Conservation (phyloP, 2,888 invertebrate genomes). For the Cancer borealis region DNA sequence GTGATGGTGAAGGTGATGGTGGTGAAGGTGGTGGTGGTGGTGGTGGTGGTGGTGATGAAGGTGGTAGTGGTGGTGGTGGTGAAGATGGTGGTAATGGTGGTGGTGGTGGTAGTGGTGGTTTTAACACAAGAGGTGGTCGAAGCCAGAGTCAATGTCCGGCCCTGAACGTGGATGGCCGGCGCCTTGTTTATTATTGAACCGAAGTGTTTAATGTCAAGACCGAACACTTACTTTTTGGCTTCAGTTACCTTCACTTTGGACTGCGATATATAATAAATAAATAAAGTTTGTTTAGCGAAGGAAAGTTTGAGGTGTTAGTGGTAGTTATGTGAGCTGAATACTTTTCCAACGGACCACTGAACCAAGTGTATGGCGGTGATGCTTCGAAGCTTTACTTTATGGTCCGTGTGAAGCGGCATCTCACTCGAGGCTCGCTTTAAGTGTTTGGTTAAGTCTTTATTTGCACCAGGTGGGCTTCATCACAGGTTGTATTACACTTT, state of each 20-base stretch:
- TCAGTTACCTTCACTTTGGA: not conserved
- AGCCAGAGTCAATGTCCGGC: not conserved
- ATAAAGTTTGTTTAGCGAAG: not conserved
- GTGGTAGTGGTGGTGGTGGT: not conserved
- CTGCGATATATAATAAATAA: not conserved
- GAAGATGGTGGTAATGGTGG: not conserved
- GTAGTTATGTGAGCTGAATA: not conserved
- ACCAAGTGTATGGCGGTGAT: not conserved
- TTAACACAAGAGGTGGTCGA: not conserved
- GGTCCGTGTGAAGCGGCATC: not conserved
- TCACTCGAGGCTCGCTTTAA: not conserved
- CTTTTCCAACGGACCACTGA: not conserved
- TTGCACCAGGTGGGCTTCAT: not conserved
- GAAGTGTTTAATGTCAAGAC: not conserved
- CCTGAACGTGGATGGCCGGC: not conserved
- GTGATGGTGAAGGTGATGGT: not conserved
- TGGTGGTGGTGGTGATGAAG: not conserved
- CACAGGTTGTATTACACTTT: not conserved
- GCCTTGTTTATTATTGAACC: not conserved
- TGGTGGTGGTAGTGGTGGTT: not conserved
- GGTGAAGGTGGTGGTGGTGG: not conserved
- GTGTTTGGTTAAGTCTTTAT: not conserved
- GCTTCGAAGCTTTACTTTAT: not conserved
- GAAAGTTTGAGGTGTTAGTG: not conserved
- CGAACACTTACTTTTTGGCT: not conserved